Percentiles rank a stretch among this genome's conserved stretches.
Evolutionary conservation across 1,140 invertebrate genomes (phyloP).

Genomic region (Plutomurus gul): DNA sequence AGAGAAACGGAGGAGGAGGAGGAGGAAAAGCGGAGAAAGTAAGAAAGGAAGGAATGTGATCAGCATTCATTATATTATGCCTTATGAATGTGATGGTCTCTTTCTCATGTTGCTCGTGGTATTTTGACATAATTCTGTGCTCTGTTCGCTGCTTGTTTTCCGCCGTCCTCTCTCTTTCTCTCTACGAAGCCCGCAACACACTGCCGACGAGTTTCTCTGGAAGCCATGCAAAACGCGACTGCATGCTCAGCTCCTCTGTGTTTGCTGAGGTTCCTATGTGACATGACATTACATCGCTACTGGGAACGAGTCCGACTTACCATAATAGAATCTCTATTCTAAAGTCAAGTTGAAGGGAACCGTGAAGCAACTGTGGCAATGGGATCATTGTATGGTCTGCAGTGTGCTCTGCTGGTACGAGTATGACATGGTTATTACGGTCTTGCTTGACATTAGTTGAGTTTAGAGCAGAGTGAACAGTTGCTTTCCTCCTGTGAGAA

Average conservation of each 20-base stretch:
- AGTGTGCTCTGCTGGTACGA: not conserved
- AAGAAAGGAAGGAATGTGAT: slow-evolving; percentile 20
- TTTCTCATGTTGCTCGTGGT: not conserved
- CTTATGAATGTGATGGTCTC: not conserved
- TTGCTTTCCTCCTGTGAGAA: not conserved
- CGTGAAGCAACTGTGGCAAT: not conserved
- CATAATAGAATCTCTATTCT: no score
- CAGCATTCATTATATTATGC: slow-evolving; percentile 18
- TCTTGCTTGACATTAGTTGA: not conserved
- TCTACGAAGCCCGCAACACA: not conserved
- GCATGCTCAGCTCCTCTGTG: no score
- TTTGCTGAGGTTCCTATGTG: no score
- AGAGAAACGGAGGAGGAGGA: not conserved
- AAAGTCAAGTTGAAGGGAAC: not conserved
- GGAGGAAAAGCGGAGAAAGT: not conserved
- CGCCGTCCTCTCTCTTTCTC: not conserved
- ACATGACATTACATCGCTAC: no score
- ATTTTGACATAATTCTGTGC: slow-evolving; percentile 18
- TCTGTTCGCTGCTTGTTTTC: no score
- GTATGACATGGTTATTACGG: not conserved
- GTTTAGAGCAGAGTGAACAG: not conserved
- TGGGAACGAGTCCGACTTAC: no score
- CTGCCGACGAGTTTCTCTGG: no score
- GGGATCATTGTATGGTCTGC: not conserved
- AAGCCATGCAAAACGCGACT: no score